Evolutionary conservation across 2,888 invertebrate species (phyloP).

Genomic region (Scaptodrosophila latifasciaeformis): DNA sequence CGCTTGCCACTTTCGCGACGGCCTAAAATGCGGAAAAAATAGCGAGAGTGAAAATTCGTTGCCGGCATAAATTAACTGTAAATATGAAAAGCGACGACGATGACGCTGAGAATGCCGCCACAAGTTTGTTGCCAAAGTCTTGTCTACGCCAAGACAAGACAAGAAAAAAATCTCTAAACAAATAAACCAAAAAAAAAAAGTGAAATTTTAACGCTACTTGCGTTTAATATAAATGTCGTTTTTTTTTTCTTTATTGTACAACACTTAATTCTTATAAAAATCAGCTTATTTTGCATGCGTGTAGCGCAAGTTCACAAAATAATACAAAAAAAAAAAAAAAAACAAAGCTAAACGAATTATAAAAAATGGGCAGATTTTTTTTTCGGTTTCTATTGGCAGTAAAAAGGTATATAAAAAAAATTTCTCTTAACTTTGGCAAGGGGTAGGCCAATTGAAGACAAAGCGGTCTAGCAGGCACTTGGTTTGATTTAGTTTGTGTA

Average conservation of each 20-base stretch:
- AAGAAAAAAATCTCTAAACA: not conserved
- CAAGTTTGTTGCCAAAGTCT: constrained; percentile 14
- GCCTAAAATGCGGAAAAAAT: constrained; percentile 55
- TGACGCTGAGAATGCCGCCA: constrained; percentile 19
- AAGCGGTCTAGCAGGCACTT: constrained; percentile 29
- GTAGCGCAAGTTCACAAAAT: constrained; percentile 1
- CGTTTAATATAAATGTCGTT: constrained; percentile 1
- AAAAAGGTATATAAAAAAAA: constrained; percentile 24
- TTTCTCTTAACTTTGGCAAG: constrained; percentile 35
- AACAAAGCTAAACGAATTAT: not conserved
- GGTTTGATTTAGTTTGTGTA: constrained; percentile 38
- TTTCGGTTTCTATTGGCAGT: too few species aligned
- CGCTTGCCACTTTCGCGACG: constrained; percentile 47
- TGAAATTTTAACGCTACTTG: constrained; percentile 13
- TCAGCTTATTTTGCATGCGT: constrained; percentile 3
- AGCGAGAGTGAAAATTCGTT: constrained; percentile 57
- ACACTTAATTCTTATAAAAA: constrained; percentile 9
- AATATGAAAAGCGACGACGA: constrained; percentile 32
- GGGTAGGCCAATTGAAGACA: not conserved
- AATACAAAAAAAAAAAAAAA: constrained; percentile 2
- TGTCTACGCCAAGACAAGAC: too few species aligned
- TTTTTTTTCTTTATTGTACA: not conserved
- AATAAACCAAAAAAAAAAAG: constrained; percentile 3
- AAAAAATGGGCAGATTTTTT: not conserved
- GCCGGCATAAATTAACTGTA: constrained; percentile 53